Conservation (phyloP, 2,113 vertebrate genomes). For the Apodemus sylvaticus region DNA sequence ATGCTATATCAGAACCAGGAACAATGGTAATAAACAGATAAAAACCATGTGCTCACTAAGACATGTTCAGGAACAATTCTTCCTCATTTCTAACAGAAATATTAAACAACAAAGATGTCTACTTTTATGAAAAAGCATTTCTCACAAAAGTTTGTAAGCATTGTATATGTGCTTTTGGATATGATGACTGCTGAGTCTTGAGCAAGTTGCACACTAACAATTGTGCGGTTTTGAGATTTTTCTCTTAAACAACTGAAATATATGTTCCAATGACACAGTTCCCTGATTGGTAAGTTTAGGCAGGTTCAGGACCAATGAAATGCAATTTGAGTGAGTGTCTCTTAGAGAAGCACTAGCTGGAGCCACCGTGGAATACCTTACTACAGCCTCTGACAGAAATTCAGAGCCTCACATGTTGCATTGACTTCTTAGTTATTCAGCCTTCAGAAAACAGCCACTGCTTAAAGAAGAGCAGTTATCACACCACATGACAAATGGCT, state of each 20-base stretch:
- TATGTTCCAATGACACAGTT: not conserved
- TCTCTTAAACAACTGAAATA: not conserved
- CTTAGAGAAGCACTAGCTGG: not conserved
- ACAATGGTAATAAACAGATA: not conserved
- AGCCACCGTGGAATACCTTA: not conserved
- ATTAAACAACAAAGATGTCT: slow-evolving; percentile 13
- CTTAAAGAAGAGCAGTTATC: not conserved
- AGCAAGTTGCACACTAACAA: not conserved
- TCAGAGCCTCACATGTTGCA: not conserved
- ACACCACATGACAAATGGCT: not conserved
- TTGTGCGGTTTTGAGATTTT: not conserved
- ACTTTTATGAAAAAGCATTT: not conserved
- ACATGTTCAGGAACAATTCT: not conserved
- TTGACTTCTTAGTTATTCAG: not conserved
- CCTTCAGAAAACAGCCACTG: not conserved
- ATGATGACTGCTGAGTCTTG: not conserved
- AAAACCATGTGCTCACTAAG: not conserved
- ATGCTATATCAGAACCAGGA: not conserved
- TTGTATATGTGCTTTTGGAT: not conserved
- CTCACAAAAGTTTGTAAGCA: not conserved
- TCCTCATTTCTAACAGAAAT: not conserved
- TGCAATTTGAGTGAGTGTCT: not conserved
- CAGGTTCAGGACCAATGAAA: slow-evolving; percentile 5
- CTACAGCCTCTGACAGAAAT: not conserved
- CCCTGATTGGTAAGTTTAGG: not conserved